A percentile compares a stretch with the other conserved stretches of the same genome.
These are phyloP conservation scores for Habrosyne pyritoides DNA, from an alignment of 2,888 invertebrate species.

Conservation along the genomic window DNA sequence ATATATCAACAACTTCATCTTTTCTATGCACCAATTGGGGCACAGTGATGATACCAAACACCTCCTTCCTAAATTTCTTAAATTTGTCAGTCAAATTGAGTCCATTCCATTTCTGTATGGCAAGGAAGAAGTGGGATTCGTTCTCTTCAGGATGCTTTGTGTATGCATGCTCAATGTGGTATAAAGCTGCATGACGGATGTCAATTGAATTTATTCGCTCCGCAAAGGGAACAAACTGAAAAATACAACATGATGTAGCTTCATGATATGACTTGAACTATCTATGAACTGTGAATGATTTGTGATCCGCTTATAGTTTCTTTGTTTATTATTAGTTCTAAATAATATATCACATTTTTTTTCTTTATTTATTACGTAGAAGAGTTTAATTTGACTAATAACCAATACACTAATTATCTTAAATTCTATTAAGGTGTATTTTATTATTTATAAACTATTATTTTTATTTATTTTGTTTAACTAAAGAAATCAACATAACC, in stretches of 20 bases:
- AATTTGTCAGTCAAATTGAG: slow-evolving; percentile 94
- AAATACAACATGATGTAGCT: slow-evolving; percentile 22
- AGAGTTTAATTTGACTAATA: too few species aligned
- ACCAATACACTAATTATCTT: too few species aligned
- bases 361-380: too few species aligned
- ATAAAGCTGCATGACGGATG: slow-evolving; percentile 91
- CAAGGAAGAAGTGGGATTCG: slow-evolving; percentile 91
- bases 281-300: too few species aligned
- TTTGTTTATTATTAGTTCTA: too few species aligned
- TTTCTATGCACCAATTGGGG: slow-evolving; percentile 93
- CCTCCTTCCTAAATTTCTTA: slow-evolving; percentile 89
- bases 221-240: slow-evolving; percentile 93
- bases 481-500: too few species aligned
- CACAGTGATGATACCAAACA: slow-evolving; percentile 90
- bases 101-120: slow-evolving; percentile 94
- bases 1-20: slow-evolving; percentile 87
- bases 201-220: slow-evolving; percentile 94
- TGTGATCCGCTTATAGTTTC: too few species aligned
- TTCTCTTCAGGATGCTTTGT: slow-evolving; percentile 87
- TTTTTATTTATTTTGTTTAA: too few species aligned
- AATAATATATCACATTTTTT: too few species aligned
- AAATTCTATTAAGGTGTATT: not conserved
- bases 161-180: slow-evolving; percentile 91
- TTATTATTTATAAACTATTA: too few species aligned
- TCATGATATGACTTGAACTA: too few species aligned